phyloP scores from a whole-genome alignment of 1,140 invertebrate species.

The Musca vetustissima region DNA sequence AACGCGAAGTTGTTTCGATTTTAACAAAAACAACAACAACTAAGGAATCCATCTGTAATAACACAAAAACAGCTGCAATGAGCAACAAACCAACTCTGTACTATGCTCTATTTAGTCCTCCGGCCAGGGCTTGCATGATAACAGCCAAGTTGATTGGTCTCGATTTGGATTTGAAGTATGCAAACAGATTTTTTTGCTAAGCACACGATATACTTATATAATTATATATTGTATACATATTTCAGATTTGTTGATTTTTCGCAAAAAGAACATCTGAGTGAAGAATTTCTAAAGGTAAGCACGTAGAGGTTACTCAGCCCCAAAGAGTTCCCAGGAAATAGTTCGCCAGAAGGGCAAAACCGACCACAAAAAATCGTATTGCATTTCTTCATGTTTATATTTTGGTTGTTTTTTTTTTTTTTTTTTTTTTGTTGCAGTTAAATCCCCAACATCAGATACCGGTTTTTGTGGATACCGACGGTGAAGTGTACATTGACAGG shows the following conservation, averaged over 20 bases:
- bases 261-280: slow-evolving; percentile 43
- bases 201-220: slow-evolving; percentile 11
- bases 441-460: slow-evolving; percentile 68
- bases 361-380: too few species aligned
- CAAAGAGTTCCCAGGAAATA: background rate
- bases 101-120: slow-evolving; percentile 57
- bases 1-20: too few species aligned
- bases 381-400: background rate
- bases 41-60: too few species aligned
- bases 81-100: slow-evolving; percentile 52
- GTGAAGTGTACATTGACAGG: slow-evolving; percentile 64
- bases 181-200: background rate
- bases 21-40: too few species aligned
- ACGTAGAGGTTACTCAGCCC: background rate
- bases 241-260: slow-evolving; percentile 44
- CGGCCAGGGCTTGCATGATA: slow-evolving; percentile 57
- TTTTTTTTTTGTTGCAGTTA: slow-evolving; percentile 56
- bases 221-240: background rate
- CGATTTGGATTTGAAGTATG: slow-evolving; percentile 55
- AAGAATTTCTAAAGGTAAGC: slow-evolving; percentile 43
- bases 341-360: background rate
- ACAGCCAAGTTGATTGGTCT: slow-evolving; percentile 57
- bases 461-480: slow-evolving; percentile 66
- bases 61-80: background rate
- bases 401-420: too few species aligned